A percentile compares a stretch with the other conserved stretches of the same genome.
Conservation (phyloP, 2,113 vertebrate genomes). For the Caretta caretta region DNA sequence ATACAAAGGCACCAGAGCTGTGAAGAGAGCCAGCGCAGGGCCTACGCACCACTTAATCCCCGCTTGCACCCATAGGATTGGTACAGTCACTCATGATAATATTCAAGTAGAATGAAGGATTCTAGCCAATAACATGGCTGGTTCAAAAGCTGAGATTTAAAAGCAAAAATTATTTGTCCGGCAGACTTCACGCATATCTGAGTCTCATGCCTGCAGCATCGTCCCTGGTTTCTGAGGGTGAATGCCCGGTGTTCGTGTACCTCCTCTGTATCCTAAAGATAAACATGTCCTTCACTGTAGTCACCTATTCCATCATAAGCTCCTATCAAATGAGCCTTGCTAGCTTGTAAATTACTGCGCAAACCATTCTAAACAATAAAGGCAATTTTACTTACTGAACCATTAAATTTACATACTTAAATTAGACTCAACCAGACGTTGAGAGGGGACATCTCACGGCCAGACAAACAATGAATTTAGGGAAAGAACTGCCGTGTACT, state of each 20-base stretch:
- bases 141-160: accelerated
- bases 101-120: accelerated
- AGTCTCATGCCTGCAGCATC: accelerated
- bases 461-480: slow-evolving; percentile 77
- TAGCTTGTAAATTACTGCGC: slow-evolving; percentile 76
- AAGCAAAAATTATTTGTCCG: not conserved
- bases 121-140: accelerated
- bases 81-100: not conserved
- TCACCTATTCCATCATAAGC: slow-evolving; percentile 67
- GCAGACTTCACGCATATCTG: accelerated
- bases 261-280: slow-evolving; percentile 42
- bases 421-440: slow-evolving; percentile 78
- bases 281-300: slow-evolving; percentile 54
- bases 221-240: not conserved
- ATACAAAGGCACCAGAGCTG: accelerated
- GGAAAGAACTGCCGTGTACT: slow-evolving; percentile 60
- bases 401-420: slow-evolving; percentile 82
- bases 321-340: slow-evolving; percentile 71
- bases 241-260: not conserved
- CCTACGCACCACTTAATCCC: accelerated
- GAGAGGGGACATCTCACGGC: slow-evolving; percentile 63
- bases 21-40: accelerated
- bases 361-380: slow-evolving; percentile 82
- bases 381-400: slow-evolving; percentile 82
- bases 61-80: not conserved